phyloP scores from a whole-genome alignment of 2,888 invertebrate species.

The Monoplex corrugatus region DNA sequence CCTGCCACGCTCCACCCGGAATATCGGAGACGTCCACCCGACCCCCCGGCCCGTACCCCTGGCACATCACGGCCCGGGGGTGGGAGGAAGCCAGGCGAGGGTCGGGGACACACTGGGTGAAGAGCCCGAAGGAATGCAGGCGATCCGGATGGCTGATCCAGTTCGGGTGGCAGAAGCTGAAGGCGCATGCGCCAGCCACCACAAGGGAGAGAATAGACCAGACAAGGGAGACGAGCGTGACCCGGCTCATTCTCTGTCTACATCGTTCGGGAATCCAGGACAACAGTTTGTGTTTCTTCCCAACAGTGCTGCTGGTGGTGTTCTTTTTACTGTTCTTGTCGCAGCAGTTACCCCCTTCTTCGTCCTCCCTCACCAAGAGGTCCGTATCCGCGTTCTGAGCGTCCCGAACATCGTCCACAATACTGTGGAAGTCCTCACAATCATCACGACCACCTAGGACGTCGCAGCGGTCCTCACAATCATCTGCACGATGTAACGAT shows the following conservation, averaged over 20 bases:
- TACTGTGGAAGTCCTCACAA: too few relatives aligned
- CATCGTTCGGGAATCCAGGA: constrained; percentile 8
- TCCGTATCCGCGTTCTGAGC: neutral
- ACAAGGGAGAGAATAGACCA: constrained; percentile 79
- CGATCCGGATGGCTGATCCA: constrained; percentile 77
- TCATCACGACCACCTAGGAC: too few relatives aligned
- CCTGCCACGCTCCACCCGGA: constrained; percentile 73
- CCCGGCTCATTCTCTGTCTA: constrained; percentile 39
- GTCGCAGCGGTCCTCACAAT: neutral
- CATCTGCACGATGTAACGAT: neutral
- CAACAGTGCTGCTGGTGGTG: neutral
- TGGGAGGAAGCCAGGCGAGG: constrained; percentile 65
- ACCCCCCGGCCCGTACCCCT: constrained; percentile 54
- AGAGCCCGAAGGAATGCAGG: constrained; percentile 70
- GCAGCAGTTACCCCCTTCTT: neutral
- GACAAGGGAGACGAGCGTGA: constrained; percentile 65
- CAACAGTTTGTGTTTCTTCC: neutral
- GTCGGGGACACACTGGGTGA: constrained; percentile 65
- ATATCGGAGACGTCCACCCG: constrained; percentile 55
- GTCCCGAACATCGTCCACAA: neutral
- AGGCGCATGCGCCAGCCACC: constrained; percentile 76
- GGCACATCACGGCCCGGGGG: constrained; percentile 58
- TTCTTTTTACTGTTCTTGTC: neutral
- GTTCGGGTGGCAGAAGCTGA: constrained; percentile 79
- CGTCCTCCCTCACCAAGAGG: neutral